phyloP scores from a whole-genome alignment of 2,113 vertebrate genomes.

The Danionella cerebrum region DNA sequence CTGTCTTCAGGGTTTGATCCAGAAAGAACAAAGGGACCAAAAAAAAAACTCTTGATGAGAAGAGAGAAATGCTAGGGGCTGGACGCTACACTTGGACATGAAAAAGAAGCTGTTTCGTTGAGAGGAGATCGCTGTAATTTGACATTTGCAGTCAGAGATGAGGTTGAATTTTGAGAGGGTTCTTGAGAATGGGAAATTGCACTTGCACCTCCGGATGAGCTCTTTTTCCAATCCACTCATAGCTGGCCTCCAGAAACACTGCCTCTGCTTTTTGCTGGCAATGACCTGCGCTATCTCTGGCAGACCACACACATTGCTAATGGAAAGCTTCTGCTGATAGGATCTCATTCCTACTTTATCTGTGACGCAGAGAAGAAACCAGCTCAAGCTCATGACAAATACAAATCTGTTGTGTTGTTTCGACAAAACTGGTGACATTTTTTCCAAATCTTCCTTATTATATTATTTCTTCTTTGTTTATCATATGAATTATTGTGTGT shows the following conservation, averaged over 20 bases:
- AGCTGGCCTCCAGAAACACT: background rate
- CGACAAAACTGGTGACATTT: no score
- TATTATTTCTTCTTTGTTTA: no score
- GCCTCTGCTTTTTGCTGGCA: conserved; percentile 15
- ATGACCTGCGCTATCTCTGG: background rate
- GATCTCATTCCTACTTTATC: conserved; percentile 22
- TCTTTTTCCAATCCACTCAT: background rate
- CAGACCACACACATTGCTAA: conserved; percentile 12
- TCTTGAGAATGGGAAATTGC: conserved; percentile 18
- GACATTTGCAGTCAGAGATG: conserved; percentile 26
- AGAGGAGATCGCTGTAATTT: conserved; percentile 24
- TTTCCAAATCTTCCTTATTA: no score
- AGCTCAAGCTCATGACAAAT: no score
- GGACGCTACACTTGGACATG: conserved; percentile 3
- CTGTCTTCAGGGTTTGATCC: conserved; percentile 26
- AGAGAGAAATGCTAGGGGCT: conserved; percentile 1
- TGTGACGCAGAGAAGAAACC: background rate
- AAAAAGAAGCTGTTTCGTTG: conserved; percentile 16
- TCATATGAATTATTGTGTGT: no score
- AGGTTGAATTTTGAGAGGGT: conserved; percentile 25
- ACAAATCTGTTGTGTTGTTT: no score
- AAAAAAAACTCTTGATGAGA: conserved; percentile 25
- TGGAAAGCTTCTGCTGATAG: conserved; percentile 8
- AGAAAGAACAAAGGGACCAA: conserved; percentile 34
- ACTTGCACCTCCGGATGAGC: conserved; percentile 11